Conservation (phyloP, 2,113 vertebrate species). For the Leptosomus discolor region DNA sequence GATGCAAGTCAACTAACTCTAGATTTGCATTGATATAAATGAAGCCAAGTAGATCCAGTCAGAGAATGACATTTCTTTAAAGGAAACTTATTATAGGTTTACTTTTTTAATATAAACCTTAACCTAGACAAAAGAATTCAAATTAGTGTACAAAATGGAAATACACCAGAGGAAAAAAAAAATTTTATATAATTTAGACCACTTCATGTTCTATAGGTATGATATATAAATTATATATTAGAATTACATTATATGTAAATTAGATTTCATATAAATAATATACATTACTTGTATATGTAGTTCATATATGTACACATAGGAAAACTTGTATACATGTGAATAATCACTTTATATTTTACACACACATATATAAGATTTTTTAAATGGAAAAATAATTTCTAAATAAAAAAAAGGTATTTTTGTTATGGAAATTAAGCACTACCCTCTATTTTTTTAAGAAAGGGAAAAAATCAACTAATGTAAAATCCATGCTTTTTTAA, state of each 20-base stretch:
- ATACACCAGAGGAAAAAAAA: background rate
- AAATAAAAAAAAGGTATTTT: background rate
- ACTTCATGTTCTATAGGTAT: background rate
- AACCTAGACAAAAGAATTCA: background rate
- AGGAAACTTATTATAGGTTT: background rate
- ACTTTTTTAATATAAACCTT: background rate
- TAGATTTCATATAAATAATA: background rate
- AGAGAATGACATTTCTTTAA: background rate
- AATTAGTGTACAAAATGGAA: background rate
- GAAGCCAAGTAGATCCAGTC: background rate
- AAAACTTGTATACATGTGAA: background rate
- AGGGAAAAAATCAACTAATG: background rate
- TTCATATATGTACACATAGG: background rate
- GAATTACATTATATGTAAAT: background rate
- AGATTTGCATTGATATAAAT: background rate
- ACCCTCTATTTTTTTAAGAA: rapidly evolving
- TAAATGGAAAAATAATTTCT: background rate
- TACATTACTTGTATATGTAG: background rate
- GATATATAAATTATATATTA: too few species aligned
- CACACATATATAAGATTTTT: background rate
- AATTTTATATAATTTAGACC: background rate
- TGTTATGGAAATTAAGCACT: background rate
- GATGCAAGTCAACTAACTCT: background rate
- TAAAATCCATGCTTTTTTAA: background rate
- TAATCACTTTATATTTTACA: background rate